Evolutionary conservation across 1,140 invertebrate genomes (phyloP), one percentile per base, ranked within the genome.

Genomic region (Hycleus phaleratus): DNA sequence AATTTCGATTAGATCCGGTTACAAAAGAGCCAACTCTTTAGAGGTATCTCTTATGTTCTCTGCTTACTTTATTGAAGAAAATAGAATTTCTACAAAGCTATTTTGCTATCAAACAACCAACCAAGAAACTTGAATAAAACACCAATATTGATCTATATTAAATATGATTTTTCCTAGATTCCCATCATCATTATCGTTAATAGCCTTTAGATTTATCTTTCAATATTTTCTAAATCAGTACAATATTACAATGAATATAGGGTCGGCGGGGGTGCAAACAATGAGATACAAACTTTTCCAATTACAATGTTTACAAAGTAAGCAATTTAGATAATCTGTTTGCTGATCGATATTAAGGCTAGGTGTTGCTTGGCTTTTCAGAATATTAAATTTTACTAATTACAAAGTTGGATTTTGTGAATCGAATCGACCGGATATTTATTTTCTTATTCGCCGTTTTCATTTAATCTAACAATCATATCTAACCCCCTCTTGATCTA

Each of bases 271-370:
- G 52, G 18, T 39, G 26, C 32, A 7, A 32, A 32, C 32, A 38
- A 45, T 53, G 43, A 48, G 56, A 59, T 53, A 59, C 56, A 62
- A 66, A 66, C 62, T 66, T 66, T 66, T 66, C 65, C 65, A 66
- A 67, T 64, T 67, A 65, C 58, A 62, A 56, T 67, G 65, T 67
- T 67, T 67, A 63, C 61, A 64, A 62, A 67, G 63, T 65, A 67
- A 67, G 60, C 65, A 67, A 64, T 67, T 65, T 67, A 65, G 65
- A 67, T 67, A 67, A 67, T 67, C 65, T 67, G 65, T 67, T 67
- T 67, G 57, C 63, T 55, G 59, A 67, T 67, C 63, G 58, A 60
- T 65, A 62, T 58, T 57, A 60, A 59, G 60, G 56, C 56, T 61
- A 56, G 60, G 60, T 65, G 61, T 61, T 63, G 58, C 56, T 46